These are phyloP conservation scores for Gallinago media DNA, from an alignment of 2,113 vertebrate species.

Conservation along the genomic window DNA sequence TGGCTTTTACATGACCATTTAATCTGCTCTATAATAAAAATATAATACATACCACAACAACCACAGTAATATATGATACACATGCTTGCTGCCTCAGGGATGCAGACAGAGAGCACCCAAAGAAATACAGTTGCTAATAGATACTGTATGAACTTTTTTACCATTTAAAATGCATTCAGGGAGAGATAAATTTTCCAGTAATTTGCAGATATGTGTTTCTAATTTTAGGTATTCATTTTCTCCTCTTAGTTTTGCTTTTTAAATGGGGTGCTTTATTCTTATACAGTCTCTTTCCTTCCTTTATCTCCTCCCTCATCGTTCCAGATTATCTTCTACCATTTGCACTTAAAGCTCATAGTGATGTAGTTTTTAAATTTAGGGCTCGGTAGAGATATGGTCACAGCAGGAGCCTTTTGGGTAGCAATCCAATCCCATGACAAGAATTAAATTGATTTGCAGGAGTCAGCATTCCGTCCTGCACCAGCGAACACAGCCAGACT, in stretches of 20 bases:
- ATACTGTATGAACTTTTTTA: neutral
- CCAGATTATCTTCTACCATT: neutral
- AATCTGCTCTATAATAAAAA: neutral
- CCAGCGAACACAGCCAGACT: neutral
- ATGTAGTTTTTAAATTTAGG: neutral
- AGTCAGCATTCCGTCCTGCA: slow-evolving; percentile 54
- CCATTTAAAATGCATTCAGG: neutral
- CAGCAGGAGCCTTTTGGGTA: neutral
- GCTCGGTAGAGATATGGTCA: neutral
- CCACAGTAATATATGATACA: neutral
- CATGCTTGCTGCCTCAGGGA: neutral
- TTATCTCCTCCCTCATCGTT: neutral
- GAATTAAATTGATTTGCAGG: slow-evolving; percentile 22
- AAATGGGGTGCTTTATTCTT: neutral
- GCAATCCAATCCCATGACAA: slow-evolving; percentile 23
- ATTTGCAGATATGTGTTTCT: neutral
- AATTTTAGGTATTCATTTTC: neutral
- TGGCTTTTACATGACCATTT: neutral
- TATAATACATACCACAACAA: neutral
- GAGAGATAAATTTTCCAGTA: neutral
- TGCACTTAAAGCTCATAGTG: neutral
- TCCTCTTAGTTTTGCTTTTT: neutral
- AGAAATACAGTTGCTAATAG: neutral
- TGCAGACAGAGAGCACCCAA: neutral
- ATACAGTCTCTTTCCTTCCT: neutral